Conservation (phyloP, 2,113 vertebrate genomes). For the Corythoichthys intestinalis region DNA sequence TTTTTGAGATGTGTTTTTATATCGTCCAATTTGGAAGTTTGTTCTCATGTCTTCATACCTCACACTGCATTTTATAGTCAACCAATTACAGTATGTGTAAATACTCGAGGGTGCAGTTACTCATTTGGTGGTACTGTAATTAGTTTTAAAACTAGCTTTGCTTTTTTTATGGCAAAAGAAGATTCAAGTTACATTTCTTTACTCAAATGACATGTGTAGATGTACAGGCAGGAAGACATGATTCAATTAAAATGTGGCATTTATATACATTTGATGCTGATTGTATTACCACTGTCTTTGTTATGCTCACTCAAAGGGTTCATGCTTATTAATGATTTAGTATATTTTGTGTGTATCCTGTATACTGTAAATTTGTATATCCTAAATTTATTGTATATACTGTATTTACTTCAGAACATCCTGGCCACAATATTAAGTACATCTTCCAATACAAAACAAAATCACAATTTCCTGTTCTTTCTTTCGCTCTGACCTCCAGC, state of each 20-base stretch:
- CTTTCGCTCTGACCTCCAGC: too few species aligned
- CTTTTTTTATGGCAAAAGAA: not conserved
- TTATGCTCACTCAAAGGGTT: too few species aligned
- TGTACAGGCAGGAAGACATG: not conserved
- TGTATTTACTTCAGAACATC: not conserved
- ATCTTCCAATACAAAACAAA: not conserved
- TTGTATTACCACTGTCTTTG: not conserved
- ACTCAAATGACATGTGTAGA: not conserved
- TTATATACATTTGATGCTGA: not conserved
- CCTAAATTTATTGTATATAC: not conserved
- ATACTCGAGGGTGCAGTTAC: not conserved
- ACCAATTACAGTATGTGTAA: too few species aligned
- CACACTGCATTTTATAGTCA: not conserved
- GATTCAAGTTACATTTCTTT: not conserved
- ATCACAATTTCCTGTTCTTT: too few species aligned
- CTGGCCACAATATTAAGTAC: not conserved
- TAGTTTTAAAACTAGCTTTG: not conserved
- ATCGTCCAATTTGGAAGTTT: not conserved
- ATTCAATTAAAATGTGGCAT: not conserved
- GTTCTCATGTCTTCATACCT: not conserved
- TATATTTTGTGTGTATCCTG: not conserved
- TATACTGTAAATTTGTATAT: not conserved
- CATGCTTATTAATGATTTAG: not conserved
- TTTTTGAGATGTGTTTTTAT: not conserved
- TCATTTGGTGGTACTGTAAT: too few species aligned